Evolutionary conservation across 2,113 vertebrate species (phyloP), one percentile per base, ranked within the genome.

Genomic region (Malurus alboscapulatus): DNA sequence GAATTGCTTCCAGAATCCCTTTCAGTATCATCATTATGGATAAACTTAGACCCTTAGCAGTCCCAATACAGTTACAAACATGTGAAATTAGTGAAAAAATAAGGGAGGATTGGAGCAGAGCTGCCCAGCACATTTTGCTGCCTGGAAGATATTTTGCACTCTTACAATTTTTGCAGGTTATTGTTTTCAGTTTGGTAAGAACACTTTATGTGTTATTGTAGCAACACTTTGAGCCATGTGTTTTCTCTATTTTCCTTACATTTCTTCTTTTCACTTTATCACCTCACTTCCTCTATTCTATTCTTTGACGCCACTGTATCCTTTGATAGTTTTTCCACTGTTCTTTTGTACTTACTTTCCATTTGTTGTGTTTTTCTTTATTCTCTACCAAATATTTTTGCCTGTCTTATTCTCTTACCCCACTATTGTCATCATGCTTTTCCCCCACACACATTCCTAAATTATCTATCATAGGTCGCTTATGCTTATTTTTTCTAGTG

Each of bases 321-420:
- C 72, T 95, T 92, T 89, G 81, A 91, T 91, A 91, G 12, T 71
- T 91, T 96, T 95, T 94, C 96, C 95, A 94, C 75, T 80, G 59
- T 79, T 69, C 63, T 86, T 94, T 83, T 77, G 21, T 72, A 73
- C 47, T 82, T 82, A 82, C 24, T 95, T 95, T 96, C 96, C 91
- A 62, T 90, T 89, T 1, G 7, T 85, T 92, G 42, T 71, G 47
- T 80, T 94, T 94, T 89, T 74, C 75, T 95, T 90, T 91, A 85
- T 89, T 85, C 78, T 90, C 30, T 76, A 68, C 51, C 77, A 85
- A 85, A 57, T 74, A 54, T 17, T 77, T 82, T 91, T 92, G 67
- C 85, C 72, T 94, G 77, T 91, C 68, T 68, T 27, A 66, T 72
- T 92, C 17, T 94, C n/a, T 77, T 17, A 12, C 44, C 91, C 72